phyloP scores from a whole-genome alignment of 2,113 vertebrate genomes.

The Otus sunia region DNA sequence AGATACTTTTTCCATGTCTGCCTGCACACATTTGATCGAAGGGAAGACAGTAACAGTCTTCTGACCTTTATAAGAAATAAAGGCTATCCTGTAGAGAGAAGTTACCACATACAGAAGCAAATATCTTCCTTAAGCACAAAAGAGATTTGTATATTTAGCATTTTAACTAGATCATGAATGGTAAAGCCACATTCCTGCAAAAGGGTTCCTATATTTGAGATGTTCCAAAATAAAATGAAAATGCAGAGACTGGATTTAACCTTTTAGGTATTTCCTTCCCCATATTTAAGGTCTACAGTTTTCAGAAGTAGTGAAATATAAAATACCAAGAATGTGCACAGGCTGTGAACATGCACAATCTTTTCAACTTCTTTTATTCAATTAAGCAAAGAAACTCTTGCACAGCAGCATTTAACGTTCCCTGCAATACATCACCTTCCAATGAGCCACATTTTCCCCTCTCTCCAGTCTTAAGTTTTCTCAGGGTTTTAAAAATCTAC shows the following conservation, averaged over 20 bases:
- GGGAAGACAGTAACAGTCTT: not conserved
- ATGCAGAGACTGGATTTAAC: not conserved
- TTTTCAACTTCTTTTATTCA: not conserved
- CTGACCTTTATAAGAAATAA: not conserved
- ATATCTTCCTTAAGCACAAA: not conserved
- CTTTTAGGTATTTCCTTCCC: not conserved
- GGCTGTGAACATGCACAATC: not conserved
- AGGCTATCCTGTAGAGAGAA: not conserved
- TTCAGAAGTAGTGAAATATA: not conserved
- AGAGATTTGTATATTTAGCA: not conserved
- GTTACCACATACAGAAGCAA: not conserved
- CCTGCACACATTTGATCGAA: not conserved
- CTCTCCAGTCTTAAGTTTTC: not conserved
- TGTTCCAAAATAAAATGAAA: not conserved
- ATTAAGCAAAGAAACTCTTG: not conserved
- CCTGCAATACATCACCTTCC: not conserved
- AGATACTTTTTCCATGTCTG: not conserved
- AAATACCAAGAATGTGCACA: not conserved
- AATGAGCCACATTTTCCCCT: not conserved
- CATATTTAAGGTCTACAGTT: not conserved
- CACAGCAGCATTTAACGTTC: not conserved
- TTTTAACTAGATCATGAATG: not conserved
- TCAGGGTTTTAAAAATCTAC: not conserved
- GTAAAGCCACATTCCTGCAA: not conserved
- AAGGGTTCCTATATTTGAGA: not conserved